phyloP scores from a whole-genome alignment of 1,140 invertebrate species.

The Drosophila suzukii region DNA sequence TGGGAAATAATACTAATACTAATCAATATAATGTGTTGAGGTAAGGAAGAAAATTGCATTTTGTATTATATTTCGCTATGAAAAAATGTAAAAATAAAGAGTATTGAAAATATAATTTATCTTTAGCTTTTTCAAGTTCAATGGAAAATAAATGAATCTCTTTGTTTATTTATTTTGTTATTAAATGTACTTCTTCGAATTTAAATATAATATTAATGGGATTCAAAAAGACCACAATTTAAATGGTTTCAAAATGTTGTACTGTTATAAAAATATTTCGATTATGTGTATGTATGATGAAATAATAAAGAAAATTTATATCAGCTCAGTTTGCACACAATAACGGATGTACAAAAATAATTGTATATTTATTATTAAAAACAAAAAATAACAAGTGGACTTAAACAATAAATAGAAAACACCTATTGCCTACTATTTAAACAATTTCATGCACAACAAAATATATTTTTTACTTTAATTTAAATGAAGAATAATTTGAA shows the following conservation, averaged over 20 bases:
- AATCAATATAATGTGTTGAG: background rate
- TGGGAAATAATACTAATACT: constrained; percentile 7
- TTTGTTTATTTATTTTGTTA: background rate
- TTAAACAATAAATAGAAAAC: background rate
- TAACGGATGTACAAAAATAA: background rate
- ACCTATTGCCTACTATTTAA: background rate
- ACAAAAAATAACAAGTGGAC: background rate
- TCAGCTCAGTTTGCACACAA: background rate
- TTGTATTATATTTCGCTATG: background rate
- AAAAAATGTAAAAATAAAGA: background rate
- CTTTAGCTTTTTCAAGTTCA: too few species aligned
- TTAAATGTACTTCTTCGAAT: background rate
- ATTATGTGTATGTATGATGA: background rate
- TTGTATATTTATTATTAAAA: background rate
- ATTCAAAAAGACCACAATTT: background rate
- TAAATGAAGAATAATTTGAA: too few species aligned
- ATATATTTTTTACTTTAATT: too few species aligned
- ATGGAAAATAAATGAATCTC: too few species aligned
- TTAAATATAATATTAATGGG: background rate
- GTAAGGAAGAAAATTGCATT: background rate
- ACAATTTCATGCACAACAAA: too few species aligned
- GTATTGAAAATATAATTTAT: too few species aligned
- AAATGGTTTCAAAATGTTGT: too few species aligned
- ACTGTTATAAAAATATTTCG: background rate
- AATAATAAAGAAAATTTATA: constrained; percentile 1